phyloP scores from a whole-genome alignment of 2,888 invertebrate genomes.

The Smittia sp. region DNA sequence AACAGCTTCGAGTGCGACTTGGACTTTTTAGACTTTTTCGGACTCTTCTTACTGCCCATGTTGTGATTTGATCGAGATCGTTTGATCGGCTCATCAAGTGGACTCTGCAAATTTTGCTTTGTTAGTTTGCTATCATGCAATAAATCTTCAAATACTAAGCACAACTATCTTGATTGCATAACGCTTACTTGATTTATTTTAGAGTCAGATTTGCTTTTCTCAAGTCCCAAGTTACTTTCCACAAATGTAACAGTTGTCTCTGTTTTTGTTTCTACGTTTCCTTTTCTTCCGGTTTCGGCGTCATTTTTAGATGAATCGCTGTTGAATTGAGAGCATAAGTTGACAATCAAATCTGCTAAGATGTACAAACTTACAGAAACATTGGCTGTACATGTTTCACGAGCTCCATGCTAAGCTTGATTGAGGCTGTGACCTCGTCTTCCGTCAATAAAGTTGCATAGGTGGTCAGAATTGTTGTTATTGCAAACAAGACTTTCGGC shows the following conservation, averaged over 20 bases:
- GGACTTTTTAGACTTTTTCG: slow-evolving; percentile 57
- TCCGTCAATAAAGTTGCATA: slow-evolving; percentile 54
- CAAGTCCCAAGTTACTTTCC: slow-evolving; percentile 48
- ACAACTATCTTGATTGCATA: slow-evolving; percentile 26
- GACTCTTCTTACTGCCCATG: slow-evolving; percentile 52
- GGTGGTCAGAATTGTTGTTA: slow-evolving; percentile 60
- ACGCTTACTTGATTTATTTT: slow-evolving; percentile 56
- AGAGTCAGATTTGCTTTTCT: slow-evolving; percentile 67
- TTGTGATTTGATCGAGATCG: slow-evolving; percentile 59
- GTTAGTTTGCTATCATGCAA: slow-evolving; percentile 51
- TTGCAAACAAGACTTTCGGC: slow-evolving; percentile 69
- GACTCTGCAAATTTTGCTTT: slow-evolving; percentile 52
- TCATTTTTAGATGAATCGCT: slow-evolving; percentile 13
- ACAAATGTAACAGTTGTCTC: slow-evolving; percentile 42
- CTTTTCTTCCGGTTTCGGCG: neutral
- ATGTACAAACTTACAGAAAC: slow-evolving; percentile 52
- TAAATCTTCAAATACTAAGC: neutral
- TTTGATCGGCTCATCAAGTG: slow-evolving; percentile 54
- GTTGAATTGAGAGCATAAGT: neutral
- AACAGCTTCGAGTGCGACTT: slow-evolving; percentile 59
- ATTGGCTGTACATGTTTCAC: slow-evolving; percentile 71
- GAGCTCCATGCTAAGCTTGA: slow-evolving; percentile 70
- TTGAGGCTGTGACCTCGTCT: slow-evolving; percentile 62
- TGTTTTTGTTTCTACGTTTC: slow-evolving; percentile 34
- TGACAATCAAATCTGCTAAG: neutral